These are phyloP conservation scores for Calephelis virginiensis DNA, from an alignment of 1,140 invertebrate species.

Conservation along the genomic window DNA sequence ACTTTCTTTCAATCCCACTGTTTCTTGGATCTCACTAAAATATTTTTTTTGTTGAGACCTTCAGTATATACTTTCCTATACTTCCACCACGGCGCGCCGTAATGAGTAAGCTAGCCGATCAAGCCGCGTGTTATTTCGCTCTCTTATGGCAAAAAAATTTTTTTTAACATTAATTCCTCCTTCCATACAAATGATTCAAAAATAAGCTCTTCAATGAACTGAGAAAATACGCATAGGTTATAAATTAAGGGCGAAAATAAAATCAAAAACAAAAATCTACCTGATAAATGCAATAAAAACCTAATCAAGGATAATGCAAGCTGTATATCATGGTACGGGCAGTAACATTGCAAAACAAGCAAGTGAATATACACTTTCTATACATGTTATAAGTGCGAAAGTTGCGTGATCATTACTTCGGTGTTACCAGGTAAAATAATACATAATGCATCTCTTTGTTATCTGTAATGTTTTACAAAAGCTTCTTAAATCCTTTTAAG, in stretches of 20 bases:
- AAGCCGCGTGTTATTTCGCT: too few species aligned
- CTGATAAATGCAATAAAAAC: conserved; percentile 10
- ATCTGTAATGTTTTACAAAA: conserved; percentile 17
- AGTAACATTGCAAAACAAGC: background rate
- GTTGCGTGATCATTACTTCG: background rate
- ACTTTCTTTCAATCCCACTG: too few species aligned
- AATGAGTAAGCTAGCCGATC: too few species aligned
- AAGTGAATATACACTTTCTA: background rate
- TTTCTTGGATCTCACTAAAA: too few species aligned
- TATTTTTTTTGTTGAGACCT: too few species aligned
- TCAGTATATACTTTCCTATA: too few species aligned
- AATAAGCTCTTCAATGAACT: too few species aligned
- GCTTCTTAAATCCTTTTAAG: conserved; percentile 17
- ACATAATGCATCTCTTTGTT: conserved; percentile 15
- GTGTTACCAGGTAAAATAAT: conserved; percentile 12
- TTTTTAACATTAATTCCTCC: too few species aligned
- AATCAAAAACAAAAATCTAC: background rate
- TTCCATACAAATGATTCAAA: too few species aligned
- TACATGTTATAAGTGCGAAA: background rate
- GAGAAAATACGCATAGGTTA: too few species aligned
- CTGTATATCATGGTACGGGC: background rate
- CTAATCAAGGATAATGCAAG: conserved; percentile 11
- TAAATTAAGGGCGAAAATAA: background rate
- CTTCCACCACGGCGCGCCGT: too few species aligned
- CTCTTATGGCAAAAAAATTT: too few species aligned